Base-by-base conservation (phyloP, 1,140 invertebrate species). In the Cylas formicarius region DNA sequence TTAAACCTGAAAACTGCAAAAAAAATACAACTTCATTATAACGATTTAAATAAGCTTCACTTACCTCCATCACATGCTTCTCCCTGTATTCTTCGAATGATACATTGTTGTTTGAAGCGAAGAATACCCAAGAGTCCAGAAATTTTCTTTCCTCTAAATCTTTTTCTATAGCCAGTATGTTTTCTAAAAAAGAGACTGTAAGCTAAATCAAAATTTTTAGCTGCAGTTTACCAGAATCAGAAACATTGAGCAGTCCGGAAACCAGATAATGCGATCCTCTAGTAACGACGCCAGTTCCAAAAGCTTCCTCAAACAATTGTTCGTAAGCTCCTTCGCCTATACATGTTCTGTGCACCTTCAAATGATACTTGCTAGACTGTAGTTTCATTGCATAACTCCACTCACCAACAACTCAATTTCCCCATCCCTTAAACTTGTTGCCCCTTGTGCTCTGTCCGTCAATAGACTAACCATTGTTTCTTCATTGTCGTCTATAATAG, bases 311-410 rank as follows among this genome's bases (percentile, higher is more conserved):
- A 62, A 90, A 84, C 2, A 92, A 62, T 5, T 84, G 75, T 72
- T 99, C 93, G 0, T 72, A 83, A 0, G 98, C 92, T 4, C 94
- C 95, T 53, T 90, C 90, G 0, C 78, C 80, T 93, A 42, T 76
- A 69, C 1, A 95, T 56, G 13, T 74, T 48, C 94, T 76, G 63
- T 97, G 94, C 19, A 88, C 73, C 85, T 89, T 0, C 86, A 56
- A 43, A n/a, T 22, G 31, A 27, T 14, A 75, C 71, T n/a, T 96
- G 90, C 36, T 84, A 76, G 4, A 82, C 82, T n/a, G 87, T 92
- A n/a, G n/a, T n/a, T n/a, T n/a, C 14, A 27, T 29, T 39, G 17
- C 7, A 42, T 14, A 9, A 22, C 19, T 5, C 7, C 14, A 41
- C 26, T 36, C 19, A 55, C 77, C 86, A 90, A 88, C 0, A 89